Conservation (phyloP, 1,140 invertebrate species). For the Musca vetustissima region DNA sequence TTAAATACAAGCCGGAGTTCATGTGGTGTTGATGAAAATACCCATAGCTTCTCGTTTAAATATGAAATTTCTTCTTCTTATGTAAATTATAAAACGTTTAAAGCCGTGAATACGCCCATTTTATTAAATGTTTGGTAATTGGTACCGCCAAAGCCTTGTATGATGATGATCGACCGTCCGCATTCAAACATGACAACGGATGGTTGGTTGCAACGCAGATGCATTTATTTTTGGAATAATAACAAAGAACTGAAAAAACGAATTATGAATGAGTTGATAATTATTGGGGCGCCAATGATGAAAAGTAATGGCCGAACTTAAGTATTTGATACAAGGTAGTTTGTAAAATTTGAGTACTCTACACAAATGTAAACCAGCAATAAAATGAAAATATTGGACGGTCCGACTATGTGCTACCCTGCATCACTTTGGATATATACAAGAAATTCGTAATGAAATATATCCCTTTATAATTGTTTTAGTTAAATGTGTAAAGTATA, state of each 20-base stretch:
- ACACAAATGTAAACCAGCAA: too few species aligned
- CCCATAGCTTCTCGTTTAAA: background rate
- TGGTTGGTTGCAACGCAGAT: too few species aligned
- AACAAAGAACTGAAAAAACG: background rate
- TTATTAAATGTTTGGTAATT: slow-evolving; percentile 22
- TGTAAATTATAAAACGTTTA: slow-evolving; percentile 22
- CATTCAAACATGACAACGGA: background rate
- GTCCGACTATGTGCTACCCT: too few species aligned
- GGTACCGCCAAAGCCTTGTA: slow-evolving; percentile 8
- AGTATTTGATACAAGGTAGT: too few species aligned
- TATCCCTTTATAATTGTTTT: too few species aligned
- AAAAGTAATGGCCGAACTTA: background rate
- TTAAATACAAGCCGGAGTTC: background rate
- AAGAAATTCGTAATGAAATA: too few species aligned
- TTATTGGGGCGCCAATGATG: slow-evolving; percentile 12
- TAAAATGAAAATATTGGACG: too few species aligned
- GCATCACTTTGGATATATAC: too few species aligned
- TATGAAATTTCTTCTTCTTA: background rate
- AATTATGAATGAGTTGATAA: background rate
- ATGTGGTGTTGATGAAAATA: background rate
- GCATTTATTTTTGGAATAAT: background rate
- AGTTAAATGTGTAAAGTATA: too few species aligned
- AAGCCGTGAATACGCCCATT: slow-evolving; percentile 1
- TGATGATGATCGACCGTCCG: too few species aligned
- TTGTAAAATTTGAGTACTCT: too few species aligned